phyloP scores from a whole-genome alignment of 2,113 vertebrate genomes.

The Carassius gibelio region DNA sequence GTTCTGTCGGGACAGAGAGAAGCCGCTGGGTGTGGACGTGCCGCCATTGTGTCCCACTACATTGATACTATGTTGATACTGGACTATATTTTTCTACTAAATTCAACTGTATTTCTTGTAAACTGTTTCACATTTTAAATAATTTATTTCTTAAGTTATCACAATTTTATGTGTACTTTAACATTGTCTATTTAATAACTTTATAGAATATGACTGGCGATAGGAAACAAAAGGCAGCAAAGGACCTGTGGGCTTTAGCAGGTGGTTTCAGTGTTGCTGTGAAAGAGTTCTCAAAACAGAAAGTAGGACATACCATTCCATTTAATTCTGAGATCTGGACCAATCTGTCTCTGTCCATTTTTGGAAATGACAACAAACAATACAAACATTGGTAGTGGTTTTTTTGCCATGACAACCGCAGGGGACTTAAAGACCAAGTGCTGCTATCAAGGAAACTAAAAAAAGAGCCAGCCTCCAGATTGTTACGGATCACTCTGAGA shows the following conservation, averaged over 20 bases:
- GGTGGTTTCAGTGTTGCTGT: neutral
- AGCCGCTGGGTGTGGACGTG: too few species aligned
- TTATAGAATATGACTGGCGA: neutral
- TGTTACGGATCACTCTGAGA: too few species aligned
- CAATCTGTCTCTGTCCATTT: neutral
- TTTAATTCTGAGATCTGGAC: neutral
- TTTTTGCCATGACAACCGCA: neutral
- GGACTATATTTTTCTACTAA: too few species aligned
- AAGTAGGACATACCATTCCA: neutral
- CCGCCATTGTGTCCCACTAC: too few species aligned
- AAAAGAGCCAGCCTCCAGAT: neutral
- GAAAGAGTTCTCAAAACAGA: neutral
- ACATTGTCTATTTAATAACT: neutral
- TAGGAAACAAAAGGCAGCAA: neutral
- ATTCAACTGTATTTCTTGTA: too few species aligned
- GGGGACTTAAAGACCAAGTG: neutral
- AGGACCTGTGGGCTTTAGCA: neutral
- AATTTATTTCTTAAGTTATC: too few species aligned
- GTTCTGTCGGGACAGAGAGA: too few species aligned
- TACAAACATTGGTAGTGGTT: neutral
- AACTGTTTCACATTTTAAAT: too few species aligned
- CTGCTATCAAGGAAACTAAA: neutral
- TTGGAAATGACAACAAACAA: neutral
- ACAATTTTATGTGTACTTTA: too few species aligned
- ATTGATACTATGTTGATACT: too few species aligned